phyloP scores from a whole-genome alignment of 1,140 invertebrate species.

The Drosophila navojoa region DNA sequence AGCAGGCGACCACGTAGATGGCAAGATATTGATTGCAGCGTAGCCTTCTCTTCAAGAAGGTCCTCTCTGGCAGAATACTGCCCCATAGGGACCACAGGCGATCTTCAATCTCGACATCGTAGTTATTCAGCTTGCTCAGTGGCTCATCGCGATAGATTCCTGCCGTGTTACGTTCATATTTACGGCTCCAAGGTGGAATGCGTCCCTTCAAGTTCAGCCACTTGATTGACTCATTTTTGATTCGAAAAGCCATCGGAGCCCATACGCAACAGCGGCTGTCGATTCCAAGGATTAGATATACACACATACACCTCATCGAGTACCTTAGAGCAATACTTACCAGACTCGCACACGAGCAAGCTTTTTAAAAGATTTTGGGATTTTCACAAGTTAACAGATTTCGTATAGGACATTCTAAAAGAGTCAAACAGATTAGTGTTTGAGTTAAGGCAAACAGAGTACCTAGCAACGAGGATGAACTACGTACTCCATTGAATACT shows the following conservation, averaged over 20 bases:
- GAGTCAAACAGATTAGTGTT: too few relatives aligned
- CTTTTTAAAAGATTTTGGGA: too few relatives aligned
- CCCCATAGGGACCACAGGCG: conserved; percentile 87
- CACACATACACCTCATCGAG: too few relatives aligned
- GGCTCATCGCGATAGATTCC: conserved; percentile 84
- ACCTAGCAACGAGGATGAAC: too few relatives aligned
- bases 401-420: too few relatives aligned
- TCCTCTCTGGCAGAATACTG: conserved; percentile 85
- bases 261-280: not conserved
- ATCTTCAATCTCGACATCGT: conserved; percentile 86
- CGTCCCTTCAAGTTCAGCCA: conserved; percentile 85
- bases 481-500: too few relatives aligned
- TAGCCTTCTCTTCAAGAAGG: conserved; percentile 66
- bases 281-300: not conserved
- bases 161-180: conserved; percentile 84
- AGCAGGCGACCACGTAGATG: conserved; percentile 85
- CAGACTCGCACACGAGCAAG: not conserved
- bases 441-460: too few relatives aligned
- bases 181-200: conserved; percentile 85
- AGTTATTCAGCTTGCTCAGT: conserved; percentile 85
- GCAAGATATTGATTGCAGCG: conserved; percentile 76
- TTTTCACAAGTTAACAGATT: too few relatives aligned
- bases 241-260: not conserved
- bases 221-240: conserved; percentile 84
- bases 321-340: not conserved